Percentiles rank a stretch among this genome's conserved stretches.
Conservation (phyloP, 2,113 vertebrate species). For the Oncorhynchus masou region DNA sequence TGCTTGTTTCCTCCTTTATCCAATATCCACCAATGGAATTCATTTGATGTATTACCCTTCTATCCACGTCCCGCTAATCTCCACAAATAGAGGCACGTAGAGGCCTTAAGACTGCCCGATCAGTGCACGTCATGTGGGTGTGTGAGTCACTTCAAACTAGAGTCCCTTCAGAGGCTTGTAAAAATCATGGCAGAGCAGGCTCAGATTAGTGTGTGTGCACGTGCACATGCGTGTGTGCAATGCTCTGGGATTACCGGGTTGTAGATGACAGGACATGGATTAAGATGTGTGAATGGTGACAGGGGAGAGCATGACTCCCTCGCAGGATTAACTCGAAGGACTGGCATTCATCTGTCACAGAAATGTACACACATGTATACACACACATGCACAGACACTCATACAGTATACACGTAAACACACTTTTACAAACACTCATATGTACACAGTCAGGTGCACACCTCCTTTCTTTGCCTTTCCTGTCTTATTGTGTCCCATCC, state of each 20-base stretch:
- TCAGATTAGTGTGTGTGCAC: slow-evolving; percentile 46
- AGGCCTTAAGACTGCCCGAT: too few relatives aligned
- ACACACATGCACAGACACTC: not conserved
- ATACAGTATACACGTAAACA: not conserved
- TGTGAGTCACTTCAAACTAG: slow-evolving; percentile 41
- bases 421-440: not conserved
- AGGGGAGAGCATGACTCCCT: slow-evolving; percentile 41
- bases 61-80: slow-evolving; percentile 11
- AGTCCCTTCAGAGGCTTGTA: slow-evolving; percentile 34
- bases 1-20: not conserved
- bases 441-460: not conserved
- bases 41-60: slow-evolving; percentile 36
- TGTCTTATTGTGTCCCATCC: not conserved
- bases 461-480: not conserved
- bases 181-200: slow-evolving; percentile 36
- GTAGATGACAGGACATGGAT: slow-evolving; percentile 46
- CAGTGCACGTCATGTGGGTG: too few relatives aligned
- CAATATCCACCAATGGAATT: not conserved
- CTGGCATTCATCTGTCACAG: slow-evolving; percentile 59
- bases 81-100: not conserved
- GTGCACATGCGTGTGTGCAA: not conserved
- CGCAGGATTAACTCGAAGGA: slow-evolving; percentile 53
- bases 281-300: slow-evolving; percentile 32
- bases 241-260: slow-evolving; percentile 41
- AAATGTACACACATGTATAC: slow-evolving; percentile 29